These are phyloP conservation scores for Synodontis membranacea DNA, from an alignment of 2,113 vertebrate species.

Conservation along the genomic window DNA sequence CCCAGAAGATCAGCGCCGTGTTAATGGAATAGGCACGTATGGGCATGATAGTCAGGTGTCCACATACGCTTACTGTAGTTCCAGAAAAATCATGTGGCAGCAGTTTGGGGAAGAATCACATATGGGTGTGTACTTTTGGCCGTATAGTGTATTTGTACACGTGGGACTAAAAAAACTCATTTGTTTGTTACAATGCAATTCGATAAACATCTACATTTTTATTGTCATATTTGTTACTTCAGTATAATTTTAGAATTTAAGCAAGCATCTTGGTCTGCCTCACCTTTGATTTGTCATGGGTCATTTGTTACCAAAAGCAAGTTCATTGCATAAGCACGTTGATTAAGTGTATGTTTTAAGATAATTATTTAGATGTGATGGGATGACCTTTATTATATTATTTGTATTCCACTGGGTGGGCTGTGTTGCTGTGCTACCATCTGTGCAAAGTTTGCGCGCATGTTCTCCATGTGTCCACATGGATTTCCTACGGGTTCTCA, in stretches of 20 bases:
- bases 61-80: background rate
- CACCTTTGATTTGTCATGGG: background rate
- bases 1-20: background rate
- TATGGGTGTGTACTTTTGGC: background rate
- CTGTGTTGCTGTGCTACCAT: background rate
- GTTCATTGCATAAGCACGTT: background rate
- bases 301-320: slow-evolving; percentile 9
- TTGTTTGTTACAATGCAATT: background rate
- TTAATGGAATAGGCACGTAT: background rate
- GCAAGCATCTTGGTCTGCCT: background rate
- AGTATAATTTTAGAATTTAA: background rate
- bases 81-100: background rate
- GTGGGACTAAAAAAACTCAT: background rate
- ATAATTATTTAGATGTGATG: background rate
- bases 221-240: background rate
- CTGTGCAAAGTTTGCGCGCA: background rate
- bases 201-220: background rate
- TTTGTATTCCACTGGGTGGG: background rate
- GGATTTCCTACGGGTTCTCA: background rate
- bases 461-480: background rate
- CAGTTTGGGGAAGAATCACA: background rate
- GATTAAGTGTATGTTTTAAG: background rate
- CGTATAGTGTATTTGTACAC: background rate
- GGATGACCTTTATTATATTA: background rate
- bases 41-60: background rate